Evolutionary conservation across 2,888 invertebrate species (phyloP), one percentile per base, ranked within the genome.

Genomic region (Ophraella communa): DNA sequence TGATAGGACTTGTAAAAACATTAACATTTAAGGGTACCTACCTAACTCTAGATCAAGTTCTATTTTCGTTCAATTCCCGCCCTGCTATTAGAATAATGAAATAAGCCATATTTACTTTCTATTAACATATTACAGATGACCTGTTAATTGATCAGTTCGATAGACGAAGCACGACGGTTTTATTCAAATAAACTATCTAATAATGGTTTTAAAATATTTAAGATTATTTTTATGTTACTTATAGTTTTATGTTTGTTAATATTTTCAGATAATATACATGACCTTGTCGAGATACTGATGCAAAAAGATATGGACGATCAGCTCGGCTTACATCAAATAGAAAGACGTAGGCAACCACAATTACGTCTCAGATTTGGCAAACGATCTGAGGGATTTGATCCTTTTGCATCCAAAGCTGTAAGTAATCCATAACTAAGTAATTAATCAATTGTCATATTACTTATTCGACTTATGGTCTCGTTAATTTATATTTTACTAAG

Each of bases 301-400:
- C 88, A 87, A 73, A 87, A 87, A 80, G 88, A 88, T n/a, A 79
- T 88, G 57, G 87, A 87, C 67, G 82, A 86, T 45, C 87, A 88
- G 20, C 88, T 86, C 62, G 81, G 78, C 3, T 87, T 87, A 8
- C 91, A 92, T 79, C 87, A 91, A 76, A 87, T 92, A 24, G 90
- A 91, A 53, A 88, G 92, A 78, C 92, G 92, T 81, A 86, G 92
- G 67, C 91, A 91, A 14, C 92, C 92, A 0, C 91, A 91, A 1
- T 83, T 92, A 42, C 86, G 92, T 18, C 86, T 93, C 63, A 87
- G 92, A 68, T 93, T 92, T 77, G 92, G 92, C 42, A 87, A 91
- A 70, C 87, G 92, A 68, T 89, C 90, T 27, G 91, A 91, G 81
- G 57, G 57, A 20, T 54, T 44, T 17, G 65, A 65, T 30, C 56